These are phyloP conservation scores for Serripes groenlandicus DNA, from an alignment of 2,888 invertebrate genomes.

Conservation along the genomic window DNA sequence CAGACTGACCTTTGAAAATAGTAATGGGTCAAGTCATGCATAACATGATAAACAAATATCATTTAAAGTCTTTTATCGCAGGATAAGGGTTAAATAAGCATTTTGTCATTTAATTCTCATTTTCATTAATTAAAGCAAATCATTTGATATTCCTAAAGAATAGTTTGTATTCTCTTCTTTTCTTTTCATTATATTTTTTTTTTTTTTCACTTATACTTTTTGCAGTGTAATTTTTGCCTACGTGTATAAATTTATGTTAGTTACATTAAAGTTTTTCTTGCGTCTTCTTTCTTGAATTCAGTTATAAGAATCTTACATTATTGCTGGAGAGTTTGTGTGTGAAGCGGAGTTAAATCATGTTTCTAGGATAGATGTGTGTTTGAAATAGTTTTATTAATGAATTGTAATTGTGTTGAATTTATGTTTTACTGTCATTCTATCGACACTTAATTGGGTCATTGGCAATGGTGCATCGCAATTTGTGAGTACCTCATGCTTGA, in stretches of 20 bases:
- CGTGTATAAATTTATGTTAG: no score
- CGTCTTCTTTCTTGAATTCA: neutral
- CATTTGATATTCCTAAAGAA: no score
- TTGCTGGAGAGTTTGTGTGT: neutral
- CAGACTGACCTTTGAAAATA: no score
- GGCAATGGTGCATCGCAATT: no score
- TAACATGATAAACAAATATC: no score
- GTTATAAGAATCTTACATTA: neutral
- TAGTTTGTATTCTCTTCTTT: conserved; percentile 11
- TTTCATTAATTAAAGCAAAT: no score
- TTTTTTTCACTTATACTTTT: conserved; percentile 13
- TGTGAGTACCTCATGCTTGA: no score
- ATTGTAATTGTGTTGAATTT: neutral
- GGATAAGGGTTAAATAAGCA: no score
- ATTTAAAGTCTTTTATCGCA: no score
- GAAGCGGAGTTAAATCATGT: neutral
- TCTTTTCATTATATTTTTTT: neutral
- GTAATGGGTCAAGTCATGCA: no score
- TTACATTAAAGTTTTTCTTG: neutral
- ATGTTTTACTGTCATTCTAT: neutral
- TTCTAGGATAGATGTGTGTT: neutral
- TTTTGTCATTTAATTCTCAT: no score
- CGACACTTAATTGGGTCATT: no score
- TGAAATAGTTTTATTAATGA: neutral
- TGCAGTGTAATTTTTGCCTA: conserved; percentile 10